Conservation (phyloP, 2,797 vertebrate species). For the Malacoctenus gilli region DNA sequence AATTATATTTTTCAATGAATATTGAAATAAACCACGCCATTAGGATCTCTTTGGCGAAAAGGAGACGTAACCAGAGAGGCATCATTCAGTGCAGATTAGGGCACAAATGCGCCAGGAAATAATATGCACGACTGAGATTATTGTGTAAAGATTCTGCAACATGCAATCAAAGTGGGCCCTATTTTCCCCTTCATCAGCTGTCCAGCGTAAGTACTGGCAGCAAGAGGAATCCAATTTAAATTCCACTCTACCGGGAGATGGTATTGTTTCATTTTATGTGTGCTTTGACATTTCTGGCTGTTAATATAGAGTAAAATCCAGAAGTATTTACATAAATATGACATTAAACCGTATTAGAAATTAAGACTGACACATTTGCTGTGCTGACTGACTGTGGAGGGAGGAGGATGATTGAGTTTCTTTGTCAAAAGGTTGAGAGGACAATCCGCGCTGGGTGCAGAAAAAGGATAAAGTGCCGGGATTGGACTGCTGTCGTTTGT, state of each 20-base stretch:
- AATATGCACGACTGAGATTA: conserved; percentile 84
- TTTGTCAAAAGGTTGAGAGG: conserved; percentile 73
- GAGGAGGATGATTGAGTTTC: conserved; percentile 74
- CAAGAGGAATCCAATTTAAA: conserved; percentile 88
- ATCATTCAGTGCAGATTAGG: conserved; percentile 81
- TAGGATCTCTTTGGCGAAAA: conserved; percentile 70
- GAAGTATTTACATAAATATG: conserved; percentile 89
- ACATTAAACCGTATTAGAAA: conserved; percentile 87
- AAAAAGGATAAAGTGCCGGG: conserved; percentile 37
- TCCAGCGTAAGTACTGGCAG: conserved; percentile 78
- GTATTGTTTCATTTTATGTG: conserved; percentile 90
- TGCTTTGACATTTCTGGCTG: conserved; percentile 88
- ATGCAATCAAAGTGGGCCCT: conserved; percentile 85
- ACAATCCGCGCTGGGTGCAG: conserved; percentile 46
- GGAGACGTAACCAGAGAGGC: conserved; percentile 69
- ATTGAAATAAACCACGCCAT: conserved; percentile 80
- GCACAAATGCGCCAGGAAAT: conserved; percentile 81
- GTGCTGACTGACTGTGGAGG: conserved; percentile 61
- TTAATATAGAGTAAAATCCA: conserved; percentile 85
- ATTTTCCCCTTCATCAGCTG: conserved; percentile 86
- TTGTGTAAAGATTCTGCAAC: conserved; percentile 86
- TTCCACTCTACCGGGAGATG: conserved; percentile 84
- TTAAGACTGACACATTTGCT: conserved; percentile 84
- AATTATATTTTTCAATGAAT: conserved; percentile 78
- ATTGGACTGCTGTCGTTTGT: conserved; percentile 25